phyloP scores from a whole-genome alignment of 2,888 invertebrate genomes.

The Leptinotarsa juncta region DNA sequence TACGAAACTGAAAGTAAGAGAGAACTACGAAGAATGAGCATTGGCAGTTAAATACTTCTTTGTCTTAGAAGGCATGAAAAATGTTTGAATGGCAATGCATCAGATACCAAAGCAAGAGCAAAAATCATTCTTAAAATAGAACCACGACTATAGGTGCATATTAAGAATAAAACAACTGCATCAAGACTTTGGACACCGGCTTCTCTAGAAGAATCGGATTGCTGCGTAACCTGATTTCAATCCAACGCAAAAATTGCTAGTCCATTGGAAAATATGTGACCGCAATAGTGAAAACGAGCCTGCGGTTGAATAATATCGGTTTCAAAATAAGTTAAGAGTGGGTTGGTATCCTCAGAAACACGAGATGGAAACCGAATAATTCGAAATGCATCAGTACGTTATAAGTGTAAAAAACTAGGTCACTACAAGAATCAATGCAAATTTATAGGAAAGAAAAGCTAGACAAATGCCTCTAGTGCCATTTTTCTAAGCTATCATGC shows the following conservation, averaged over 20 bases:
- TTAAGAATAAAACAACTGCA: constrained; percentile 44
- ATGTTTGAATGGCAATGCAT: constrained; percentile 26
- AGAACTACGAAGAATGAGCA: constrained; percentile 50
- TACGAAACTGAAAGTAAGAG: constrained; percentile 43
- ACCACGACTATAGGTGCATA: constrained; percentile 48
- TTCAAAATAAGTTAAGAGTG: not conserved
- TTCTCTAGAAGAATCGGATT: constrained; percentile 43
- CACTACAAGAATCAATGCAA: not conserved
- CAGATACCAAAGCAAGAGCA: constrained; percentile 51
- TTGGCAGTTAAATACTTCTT: constrained; percentile 42
- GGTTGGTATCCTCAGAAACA: not conserved
- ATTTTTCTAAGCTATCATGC: not conserved
- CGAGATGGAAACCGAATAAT: not conserved
- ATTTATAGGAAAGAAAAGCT: not conserved
- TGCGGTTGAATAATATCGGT: constrained; percentile 40
- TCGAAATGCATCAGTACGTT: not conserved
- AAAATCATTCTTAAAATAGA: constrained; percentile 36
- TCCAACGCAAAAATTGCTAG: constrained; percentile 45
- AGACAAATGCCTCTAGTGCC: not conserved
- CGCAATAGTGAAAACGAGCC: constrained; percentile 23
- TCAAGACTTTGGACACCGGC: constrained; percentile 41
- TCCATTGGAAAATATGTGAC: constrained; percentile 49
- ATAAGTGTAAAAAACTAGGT: not conserved
- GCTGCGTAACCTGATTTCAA: constrained; percentile 47
- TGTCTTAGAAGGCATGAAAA: constrained; percentile 38